phyloP scores from a whole-genome alignment of 2,888 invertebrate genomes.

The Acleris holmiana region DNA sequence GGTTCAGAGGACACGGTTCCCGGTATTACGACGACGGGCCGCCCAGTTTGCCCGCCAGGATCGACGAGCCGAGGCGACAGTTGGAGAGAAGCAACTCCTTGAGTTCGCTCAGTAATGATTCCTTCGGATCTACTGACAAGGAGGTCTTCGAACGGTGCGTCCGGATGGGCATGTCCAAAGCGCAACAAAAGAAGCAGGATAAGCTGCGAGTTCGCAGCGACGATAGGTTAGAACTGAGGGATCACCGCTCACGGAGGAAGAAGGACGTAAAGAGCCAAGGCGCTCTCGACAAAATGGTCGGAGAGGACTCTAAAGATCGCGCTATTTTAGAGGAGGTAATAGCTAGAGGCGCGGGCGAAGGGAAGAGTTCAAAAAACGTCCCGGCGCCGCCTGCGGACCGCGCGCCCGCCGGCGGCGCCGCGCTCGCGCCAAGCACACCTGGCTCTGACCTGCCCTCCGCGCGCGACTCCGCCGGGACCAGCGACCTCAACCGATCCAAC shows the following conservation, averaged over 20 bases:
- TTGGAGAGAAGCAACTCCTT: conserved; percentile 60
- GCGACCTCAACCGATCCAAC: conserved; percentile 66
- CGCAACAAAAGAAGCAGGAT: conserved; percentile 45
- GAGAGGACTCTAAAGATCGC: conserved; percentile 59
- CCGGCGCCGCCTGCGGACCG: conserved; percentile 88
- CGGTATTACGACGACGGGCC: conserved; percentile 53
- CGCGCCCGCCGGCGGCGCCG: conserved; percentile 79
- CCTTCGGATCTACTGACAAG: conserved; percentile 86
- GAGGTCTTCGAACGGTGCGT: conserved; percentile 91
- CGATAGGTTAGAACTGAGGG: conserved; percentile 49
- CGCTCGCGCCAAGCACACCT: conserved; percentile 66
- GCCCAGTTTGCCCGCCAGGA: conserved; percentile 55
- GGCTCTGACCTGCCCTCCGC: conserved; percentile 70
- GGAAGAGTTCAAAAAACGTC: conserved; percentile 88
- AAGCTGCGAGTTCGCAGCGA: conserved; percentile 56
- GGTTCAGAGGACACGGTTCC: conserved; percentile 42
- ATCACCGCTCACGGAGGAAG: conserved; percentile 41
- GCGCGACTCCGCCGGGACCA: conserved; percentile 39
- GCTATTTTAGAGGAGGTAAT: conserved; percentile 87
- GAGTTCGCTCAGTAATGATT: conserved; percentile 77
- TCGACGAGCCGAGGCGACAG: conserved; percentile 47
- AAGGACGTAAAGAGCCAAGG: conserved; percentile 40
- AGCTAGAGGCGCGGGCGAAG: conserved; percentile 77
- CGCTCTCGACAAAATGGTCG: conserved; percentile 58
- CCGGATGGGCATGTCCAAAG: conserved; percentile 87